These are phyloP conservation scores for Melanchra persicariae DNA, from an alignment of 2,888 invertebrate species.

Conservation along the genomic window DNA sequence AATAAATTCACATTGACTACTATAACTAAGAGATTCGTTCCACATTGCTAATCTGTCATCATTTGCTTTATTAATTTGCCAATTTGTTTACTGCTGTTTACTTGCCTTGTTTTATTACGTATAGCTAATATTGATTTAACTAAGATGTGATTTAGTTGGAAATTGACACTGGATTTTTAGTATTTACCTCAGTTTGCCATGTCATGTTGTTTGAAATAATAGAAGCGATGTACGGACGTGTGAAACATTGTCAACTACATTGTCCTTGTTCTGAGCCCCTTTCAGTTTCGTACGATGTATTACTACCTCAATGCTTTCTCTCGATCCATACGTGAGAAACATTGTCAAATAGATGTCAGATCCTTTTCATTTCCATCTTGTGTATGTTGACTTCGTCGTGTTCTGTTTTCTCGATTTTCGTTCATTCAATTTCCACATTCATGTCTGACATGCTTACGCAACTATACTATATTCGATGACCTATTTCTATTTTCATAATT, in stretches of 20 bases:
- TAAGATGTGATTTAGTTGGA: conserved; percentile 1
- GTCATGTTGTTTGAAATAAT: conserved; percentile 9
- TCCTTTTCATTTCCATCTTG: conserved; percentile 39
- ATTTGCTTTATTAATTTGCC: conserved; percentile 38
- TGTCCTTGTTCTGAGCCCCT: conserved; percentile 48
- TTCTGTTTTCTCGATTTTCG: conserved; percentile 11
- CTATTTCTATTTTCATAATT: conserved; percentile 16
- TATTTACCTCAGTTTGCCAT: background rate
- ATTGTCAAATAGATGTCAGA: conserved; percentile 34
- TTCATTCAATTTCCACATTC: background rate
- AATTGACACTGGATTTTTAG: conserved; percentile 8
- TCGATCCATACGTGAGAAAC: conserved; percentile 48
- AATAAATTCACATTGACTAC: conserved; percentile 40
- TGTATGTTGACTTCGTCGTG: conserved; percentile 17
- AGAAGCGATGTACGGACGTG: conserved; percentile 37
- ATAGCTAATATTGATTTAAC: conserved; percentile 16
- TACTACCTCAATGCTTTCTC: conserved; percentile 52
- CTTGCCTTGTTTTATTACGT: conserved; percentile 1
- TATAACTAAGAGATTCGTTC: conserved; percentile 45
- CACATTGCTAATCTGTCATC: conserved; percentile 41
- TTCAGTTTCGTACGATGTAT: conserved; percentile 51
- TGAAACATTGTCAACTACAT: conserved; percentile 36
- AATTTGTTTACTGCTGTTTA: conserved; percentile 8
- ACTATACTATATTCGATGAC: background rate
- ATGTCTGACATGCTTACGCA: background rate